Base-by-base conservation (phyloP, 2,888 invertebrate genomes). In the Epiperipatus broadwayi region DNA sequence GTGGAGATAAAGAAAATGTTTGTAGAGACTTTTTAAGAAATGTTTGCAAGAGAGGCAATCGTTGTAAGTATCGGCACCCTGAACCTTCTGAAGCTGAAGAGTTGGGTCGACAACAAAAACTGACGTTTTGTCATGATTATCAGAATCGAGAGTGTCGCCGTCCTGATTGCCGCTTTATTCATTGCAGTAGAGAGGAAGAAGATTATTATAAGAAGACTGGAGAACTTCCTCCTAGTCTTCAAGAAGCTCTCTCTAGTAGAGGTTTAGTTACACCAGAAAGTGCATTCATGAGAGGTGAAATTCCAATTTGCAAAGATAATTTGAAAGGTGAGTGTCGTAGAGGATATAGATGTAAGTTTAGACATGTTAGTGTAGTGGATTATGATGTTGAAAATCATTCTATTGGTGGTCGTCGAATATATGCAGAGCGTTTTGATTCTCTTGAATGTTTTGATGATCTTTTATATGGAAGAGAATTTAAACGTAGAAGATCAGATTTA, bases 71-170 rank as follows among this genome's bases (percentile, higher is more conserved):
- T 50, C 59, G 59, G 39, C 69, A 69, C 49, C 67, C 67, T 2
- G 54, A 54, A 21, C 46, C 52, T 27, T 51, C 49, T 34, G 54
- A 57, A 35, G 53, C 55, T 4, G 54, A 55, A 34, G 56, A 57
- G 38, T 50, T 56, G 37, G 52, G 49, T 41, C 52, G 50, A 12
- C n/a, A n/a, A n/a, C n/a, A n/a, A n/a, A 58, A 58, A 25, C 52
- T 53, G 41, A 58, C 61, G 25, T 69, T 68, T 51, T 68, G 68
- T 51, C 67, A 67, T 50, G 68, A 69, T 50, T 68, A 56, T 48
- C 79, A 79, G 59, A 80, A 80, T 55, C 71, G 70, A 30, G 68
- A 72, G 43, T 80, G 79, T 52, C 66, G 68, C n/a, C 67, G 80
- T 49, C 65, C 68, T 3, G 72, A 71, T 41, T 79, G 78, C 51